Percentiles rank a stretch among this genome's conserved stretches.
Conservation (phyloP, 2,113 vertebrate species). For the Eptatretus burgeri region DNA sequence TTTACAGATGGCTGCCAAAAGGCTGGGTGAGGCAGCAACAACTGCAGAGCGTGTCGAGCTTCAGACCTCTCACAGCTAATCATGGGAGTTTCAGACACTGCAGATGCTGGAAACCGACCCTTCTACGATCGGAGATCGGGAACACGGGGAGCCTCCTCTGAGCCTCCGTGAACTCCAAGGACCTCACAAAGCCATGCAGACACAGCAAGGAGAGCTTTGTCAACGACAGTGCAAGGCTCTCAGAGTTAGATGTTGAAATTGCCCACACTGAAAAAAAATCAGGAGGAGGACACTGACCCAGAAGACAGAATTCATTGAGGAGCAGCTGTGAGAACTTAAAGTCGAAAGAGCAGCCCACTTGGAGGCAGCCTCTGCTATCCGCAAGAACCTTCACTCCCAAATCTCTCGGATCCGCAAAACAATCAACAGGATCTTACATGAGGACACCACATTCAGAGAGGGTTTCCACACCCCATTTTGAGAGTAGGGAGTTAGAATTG, state of each 20-base stretch:
- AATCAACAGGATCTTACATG: not conserved
- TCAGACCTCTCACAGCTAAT: too few relatives aligned
- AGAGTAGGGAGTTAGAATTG: not conserved
- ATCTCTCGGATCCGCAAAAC: not conserved
- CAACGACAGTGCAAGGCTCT: not conserved
- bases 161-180: not conserved
- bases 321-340: not conserved
- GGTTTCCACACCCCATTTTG: not conserved
- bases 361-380: not conserved
- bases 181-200: not conserved
- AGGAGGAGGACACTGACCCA: not conserved
- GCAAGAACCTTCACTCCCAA: not conserved
- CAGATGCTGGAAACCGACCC: too few relatives aligned
- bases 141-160: not conserved
- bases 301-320: not conserved
- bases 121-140: too few relatives aligned
- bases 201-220: not conserved
- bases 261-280: not conserved
- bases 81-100: too few relatives aligned
- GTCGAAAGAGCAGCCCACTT: not conserved
- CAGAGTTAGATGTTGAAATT: not conserved
- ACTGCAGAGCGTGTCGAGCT: too few relatives aligned
- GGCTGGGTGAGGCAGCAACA: too few relatives aligned
- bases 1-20: too few relatives aligned
- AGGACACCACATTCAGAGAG: not conserved